Percentiles rank a stretch among this genome's conserved stretches.
These are phyloP conservation scores for Meda fulgida DNA, from an alignment of 2,797 vertebrate genomes.

Conservation along the genomic window DNA sequence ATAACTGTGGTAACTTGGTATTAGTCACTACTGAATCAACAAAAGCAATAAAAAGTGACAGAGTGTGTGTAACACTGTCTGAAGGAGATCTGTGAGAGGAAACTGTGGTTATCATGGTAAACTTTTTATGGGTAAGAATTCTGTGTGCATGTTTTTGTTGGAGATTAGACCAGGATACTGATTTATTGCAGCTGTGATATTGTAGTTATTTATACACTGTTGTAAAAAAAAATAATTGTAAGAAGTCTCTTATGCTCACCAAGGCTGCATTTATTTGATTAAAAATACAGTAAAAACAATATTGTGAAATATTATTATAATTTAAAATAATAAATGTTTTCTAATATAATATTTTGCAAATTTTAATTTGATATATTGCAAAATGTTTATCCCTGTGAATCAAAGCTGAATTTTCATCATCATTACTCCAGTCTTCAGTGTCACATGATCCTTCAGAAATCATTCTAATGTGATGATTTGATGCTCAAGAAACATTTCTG, in stretches of 20 bases:
- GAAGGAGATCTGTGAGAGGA: not conserved
- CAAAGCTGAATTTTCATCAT: not conserved
- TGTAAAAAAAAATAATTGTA: not conserved
- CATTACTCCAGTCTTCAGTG: not conserved
- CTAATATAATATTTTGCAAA: not conserved
- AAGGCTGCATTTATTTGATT: not conserved
- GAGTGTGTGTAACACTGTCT: not conserved
- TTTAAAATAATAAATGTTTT: not conserved
- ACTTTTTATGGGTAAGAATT: not conserved
- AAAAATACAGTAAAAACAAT: not conserved
- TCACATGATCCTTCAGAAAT: not conserved
- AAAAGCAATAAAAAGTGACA: not conserved
- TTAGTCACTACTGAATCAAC: not conserved
- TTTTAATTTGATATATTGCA: not conserved
- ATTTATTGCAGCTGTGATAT: not conserved
- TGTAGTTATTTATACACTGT: not conserved
- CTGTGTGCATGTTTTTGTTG: not conserved
- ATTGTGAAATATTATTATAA: not conserved
- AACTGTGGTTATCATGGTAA: conserved; percentile 1
- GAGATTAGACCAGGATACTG: not conserved
- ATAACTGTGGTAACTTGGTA: not conserved
- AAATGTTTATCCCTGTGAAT: not conserved
- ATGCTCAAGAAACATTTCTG: not conserved
- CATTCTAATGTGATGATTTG: not conserved
- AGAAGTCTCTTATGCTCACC: not conserved